These are phyloP conservation scores for Sarcophaga peregrina DNA, from an alignment of 1,140 invertebrate genomes.

Conservation along the genomic window DNA sequence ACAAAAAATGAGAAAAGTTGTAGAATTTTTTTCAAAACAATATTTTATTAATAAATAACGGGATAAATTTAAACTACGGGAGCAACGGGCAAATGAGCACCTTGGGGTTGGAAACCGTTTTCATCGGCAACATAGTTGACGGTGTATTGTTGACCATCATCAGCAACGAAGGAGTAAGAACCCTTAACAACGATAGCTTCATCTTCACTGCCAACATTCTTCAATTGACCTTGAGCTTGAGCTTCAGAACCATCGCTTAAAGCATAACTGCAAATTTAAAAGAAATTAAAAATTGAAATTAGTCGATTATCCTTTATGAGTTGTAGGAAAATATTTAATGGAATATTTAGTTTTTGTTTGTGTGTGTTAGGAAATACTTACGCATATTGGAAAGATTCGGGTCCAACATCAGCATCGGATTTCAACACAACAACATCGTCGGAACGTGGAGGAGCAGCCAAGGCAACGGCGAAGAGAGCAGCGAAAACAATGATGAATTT, in stretches of 20 bases:
- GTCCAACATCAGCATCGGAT: slow-evolving; percentile 55
- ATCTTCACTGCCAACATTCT: slow-evolving; percentile 69
- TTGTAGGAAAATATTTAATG: too few species aligned
- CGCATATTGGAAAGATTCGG: slow-evolving; percentile 63
- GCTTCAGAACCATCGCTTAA: slow-evolving; percentile 74
- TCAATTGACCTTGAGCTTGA: slow-evolving; percentile 71
- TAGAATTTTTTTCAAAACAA: too few species aligned
- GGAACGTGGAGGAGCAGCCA: slow-evolving; percentile 36
- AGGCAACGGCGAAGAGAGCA: slow-evolving; percentile 44
- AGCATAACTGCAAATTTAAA: slow-evolving; percentile 65
- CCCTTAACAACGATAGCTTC: slow-evolving; percentile 68
- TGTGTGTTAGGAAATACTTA: too few species aligned
- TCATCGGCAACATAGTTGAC: slow-evolving; percentile 76
- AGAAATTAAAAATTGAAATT: too few species aligned
- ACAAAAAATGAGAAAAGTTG: too few species aligned
- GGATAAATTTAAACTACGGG: slow-evolving; percentile 46
- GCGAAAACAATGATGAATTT: slow-evolving; percentile 46
- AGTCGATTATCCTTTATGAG: too few species aligned
- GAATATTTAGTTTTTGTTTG: too few species aligned
- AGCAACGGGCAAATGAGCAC: slow-evolving; percentile 71
- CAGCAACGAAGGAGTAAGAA: slow-evolving; percentile 72
- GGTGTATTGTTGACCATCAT: slow-evolving; percentile 72
- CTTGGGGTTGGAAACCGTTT: slow-evolving; percentile 78
- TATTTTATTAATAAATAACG: not conserved
- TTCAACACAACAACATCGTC: not conserved